Conservation (phyloP, 2,797 vertebrate genomes). For the Eulemur albifrons region DNA sequence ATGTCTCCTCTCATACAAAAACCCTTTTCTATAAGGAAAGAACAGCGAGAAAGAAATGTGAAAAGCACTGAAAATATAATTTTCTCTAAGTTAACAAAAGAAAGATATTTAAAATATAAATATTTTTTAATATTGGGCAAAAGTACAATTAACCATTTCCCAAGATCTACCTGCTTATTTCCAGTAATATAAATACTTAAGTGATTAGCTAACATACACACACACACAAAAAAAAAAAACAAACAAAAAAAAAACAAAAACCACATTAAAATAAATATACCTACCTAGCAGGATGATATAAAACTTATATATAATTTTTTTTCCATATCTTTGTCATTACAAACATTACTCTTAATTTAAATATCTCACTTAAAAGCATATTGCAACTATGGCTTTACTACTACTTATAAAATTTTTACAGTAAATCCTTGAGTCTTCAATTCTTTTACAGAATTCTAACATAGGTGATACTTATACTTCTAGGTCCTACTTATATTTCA, state of each 20-base stretch:
- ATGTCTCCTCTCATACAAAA: conserved; percentile 98
- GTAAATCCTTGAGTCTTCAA: conserved; percentile 9
- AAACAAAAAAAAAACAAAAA: neutral
- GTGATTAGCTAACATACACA: neutral
- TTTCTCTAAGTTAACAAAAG: conserved; percentile 15
- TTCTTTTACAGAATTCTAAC: conserved; percentile 39
- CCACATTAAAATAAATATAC: conserved; percentile 36
- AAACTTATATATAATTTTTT: neutral
- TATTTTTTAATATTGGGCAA: conserved; percentile 29
- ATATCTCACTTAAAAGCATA: conserved; percentile 10
- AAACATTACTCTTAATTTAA: conserved; percentile 22
- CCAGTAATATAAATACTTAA: conserved; percentile 35
- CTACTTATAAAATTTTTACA: neutral
- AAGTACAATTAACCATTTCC: conserved; percentile 30
- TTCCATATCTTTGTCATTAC: neutral
- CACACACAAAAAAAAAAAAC: neutral
- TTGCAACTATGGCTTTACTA: neutral
- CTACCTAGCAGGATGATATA: neutral
- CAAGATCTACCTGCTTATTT: neutral
- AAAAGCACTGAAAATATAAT: conserved; percentile 32
- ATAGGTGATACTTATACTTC: conserved; percentile 28
- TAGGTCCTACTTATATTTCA: conserved; percentile 9
- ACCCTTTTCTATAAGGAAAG: conserved; percentile 92
- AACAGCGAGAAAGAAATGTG: conserved; percentile 20
- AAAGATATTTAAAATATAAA: neutral